phyloP scores from a whole-genome alignment of 2,113 vertebrate species.

The Circaetus gallicus region DNA sequence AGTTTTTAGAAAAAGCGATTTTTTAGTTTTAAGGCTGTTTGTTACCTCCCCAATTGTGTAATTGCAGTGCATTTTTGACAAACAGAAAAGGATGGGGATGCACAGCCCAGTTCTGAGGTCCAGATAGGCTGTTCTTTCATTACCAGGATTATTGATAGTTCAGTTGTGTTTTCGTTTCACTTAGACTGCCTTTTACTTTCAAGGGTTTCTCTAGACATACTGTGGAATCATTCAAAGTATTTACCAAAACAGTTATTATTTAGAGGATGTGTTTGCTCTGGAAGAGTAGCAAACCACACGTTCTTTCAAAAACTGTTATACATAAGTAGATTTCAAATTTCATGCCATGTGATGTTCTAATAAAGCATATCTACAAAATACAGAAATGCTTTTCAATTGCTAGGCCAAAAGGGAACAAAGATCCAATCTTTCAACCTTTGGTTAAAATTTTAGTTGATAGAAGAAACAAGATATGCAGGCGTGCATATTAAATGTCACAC shows the following conservation, averaged over 20 bases:
- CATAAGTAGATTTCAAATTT: background rate
- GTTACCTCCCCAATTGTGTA: background rate
- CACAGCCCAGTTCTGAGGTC: background rate
- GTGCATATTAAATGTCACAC: background rate
- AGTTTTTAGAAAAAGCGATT: background rate
- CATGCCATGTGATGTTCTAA: background rate
- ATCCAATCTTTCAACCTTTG: background rate
- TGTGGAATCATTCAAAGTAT: background rate
- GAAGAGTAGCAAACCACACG: background rate
- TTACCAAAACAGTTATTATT: background rate
- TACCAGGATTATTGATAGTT: background rate
- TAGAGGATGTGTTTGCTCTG: background rate
- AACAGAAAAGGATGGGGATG: background rate
- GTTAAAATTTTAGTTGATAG: background rate
- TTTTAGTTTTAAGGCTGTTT: background rate
- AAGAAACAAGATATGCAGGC: background rate
- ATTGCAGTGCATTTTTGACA: background rate
- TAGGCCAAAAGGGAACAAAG: background rate
- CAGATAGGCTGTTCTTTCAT: background rate
- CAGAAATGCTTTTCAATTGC: background rate
- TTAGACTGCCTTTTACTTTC: background rate
- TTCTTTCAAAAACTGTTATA: background rate
- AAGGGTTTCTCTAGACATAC: background rate
- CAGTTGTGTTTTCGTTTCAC: background rate
- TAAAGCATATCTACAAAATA: background rate